These are phyloP conservation scores for Eupeodes corollae DNA, from an alignment of 1,140 invertebrate genomes.

Conservation along the genomic window DNA sequence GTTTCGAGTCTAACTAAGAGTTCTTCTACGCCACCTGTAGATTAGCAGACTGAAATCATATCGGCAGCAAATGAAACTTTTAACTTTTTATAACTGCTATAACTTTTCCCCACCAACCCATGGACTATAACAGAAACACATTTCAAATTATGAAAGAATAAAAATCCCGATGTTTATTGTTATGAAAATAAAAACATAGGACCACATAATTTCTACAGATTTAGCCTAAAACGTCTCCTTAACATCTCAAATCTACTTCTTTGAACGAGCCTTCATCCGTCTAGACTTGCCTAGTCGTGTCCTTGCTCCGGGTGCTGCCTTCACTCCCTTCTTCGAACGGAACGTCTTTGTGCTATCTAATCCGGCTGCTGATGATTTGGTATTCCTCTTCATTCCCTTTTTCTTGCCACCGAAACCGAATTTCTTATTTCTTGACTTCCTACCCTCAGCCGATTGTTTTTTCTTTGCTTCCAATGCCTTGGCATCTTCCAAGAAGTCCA, in stretches of 20 bases:
- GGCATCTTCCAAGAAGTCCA: constrained; percentile 72
- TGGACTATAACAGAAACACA: no score
- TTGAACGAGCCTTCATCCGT: constrained; percentile 46
- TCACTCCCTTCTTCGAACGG: constrained; percentile 40
- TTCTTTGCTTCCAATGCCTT: constrained; percentile 39
- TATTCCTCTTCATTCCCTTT: constrained; percentile 79
- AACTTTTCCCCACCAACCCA: no score
- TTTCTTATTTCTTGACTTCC: constrained; percentile 68
- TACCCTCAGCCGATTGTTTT: constrained; percentile 45
- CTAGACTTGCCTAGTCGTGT: constrained; percentile 50
- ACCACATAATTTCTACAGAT: no score
- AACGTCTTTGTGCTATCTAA: constrained; percentile 78
- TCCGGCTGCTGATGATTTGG: constrained; percentile 65
- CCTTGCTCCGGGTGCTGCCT: constrained; percentile 28
- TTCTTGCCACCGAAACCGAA: constrained; percentile 96
- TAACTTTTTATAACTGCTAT: no score
- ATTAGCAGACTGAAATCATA: no score
- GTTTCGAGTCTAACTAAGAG: no score
- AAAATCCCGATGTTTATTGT: no score
- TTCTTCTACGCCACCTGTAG: no score
- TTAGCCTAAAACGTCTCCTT: no score
- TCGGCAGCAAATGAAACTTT: no score
- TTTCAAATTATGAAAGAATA: no score
- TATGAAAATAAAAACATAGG: no score
- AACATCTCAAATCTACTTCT: constrained; percentile 11